Conservation (phyloP, 2,113 vertebrate species). For the Platycercus adscitus region DNA sequence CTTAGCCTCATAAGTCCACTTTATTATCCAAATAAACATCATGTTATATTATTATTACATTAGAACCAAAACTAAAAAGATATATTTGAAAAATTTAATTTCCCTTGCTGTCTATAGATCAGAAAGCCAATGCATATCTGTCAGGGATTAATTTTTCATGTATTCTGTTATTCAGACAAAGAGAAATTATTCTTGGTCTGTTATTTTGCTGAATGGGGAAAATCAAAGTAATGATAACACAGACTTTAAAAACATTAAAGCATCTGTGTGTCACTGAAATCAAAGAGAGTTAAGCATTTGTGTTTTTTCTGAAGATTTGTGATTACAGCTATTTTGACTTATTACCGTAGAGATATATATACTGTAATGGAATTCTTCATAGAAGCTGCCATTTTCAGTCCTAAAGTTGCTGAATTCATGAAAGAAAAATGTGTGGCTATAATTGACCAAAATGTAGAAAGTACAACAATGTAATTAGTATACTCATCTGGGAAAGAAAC, state of each 20-base stretch:
- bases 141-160: not conserved
- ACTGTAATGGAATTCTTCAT: not conserved
- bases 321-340: not conserved
- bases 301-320: not conserved
- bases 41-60: not conserved
- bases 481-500: not conserved
- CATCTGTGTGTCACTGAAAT: not conserved
- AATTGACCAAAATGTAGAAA: not conserved
- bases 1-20: not conserved
- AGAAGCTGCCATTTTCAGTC: not conserved
- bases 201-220: not conserved
- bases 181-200: not conserved
- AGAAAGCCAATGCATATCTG: not conserved
- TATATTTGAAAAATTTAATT: not conserved
- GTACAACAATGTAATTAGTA: not conserved
- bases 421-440: not conserved
- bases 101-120: not conserved
- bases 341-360: not conserved
- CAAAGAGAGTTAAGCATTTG: not conserved
- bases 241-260: not conserved
- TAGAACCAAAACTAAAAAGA: not conserved
- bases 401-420: not conserved
- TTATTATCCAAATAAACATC: not conserved
- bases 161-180: not conserved
- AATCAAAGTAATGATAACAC: not conserved